Percentiles rank a stretch among this genome's conserved stretches.
Conservation (phyloP, 1,140 invertebrate species). For the Cephus cinctus region DNA sequence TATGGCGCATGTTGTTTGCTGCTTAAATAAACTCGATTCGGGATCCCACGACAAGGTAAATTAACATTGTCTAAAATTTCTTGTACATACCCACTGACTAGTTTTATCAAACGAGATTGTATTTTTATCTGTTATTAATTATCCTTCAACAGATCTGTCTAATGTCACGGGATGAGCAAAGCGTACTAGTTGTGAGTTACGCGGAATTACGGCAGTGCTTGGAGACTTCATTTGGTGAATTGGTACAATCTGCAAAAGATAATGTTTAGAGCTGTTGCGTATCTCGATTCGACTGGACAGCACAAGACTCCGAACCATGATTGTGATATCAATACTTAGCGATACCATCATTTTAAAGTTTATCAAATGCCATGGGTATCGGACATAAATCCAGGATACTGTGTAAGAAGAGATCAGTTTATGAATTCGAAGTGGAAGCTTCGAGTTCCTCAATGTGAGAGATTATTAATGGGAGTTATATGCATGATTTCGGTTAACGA, state of each 20-base stretch:
- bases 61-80: slow-evolving; percentile 11
- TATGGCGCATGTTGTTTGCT: slow-evolving; percentile 90
- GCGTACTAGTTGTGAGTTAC: slow-evolving; percentile 91
- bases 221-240: slow-evolving; percentile 87
- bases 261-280: slow-evolving; percentile 28
- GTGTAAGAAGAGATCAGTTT: no score
- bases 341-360: slow-evolving; percentile 41
- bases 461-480: slow-evolving; percentile 20
- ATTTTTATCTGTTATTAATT: slow-evolving; percentile 9
- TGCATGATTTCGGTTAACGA: slow-evolving; percentile 24
- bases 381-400: no score
- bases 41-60: slow-evolving; percentile 84
- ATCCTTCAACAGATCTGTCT: slow-evolving; percentile 76
- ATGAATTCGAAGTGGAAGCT: no score
- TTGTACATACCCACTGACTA: no score
- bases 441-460: no score
- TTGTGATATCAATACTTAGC: slow-evolving; percentile 55
- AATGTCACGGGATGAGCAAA: slow-evolving; percentile 94
- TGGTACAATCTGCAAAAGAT: slow-evolving; percentile 63
- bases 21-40: slow-evolving; percentile 91
- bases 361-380: slow-evolving; percentile 20
- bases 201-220: slow-evolving; percentile 93
- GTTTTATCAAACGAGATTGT: no score
- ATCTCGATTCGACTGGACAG: slow-evolving; percentile 13
- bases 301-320: slow-evolving; percentile 33